Percentiles rank a stretch among this genome's conserved stretches.
phyloP scores from a whole-genome alignment of 2,113 vertebrate species.

The Ammospiza caudacuta region DNA sequence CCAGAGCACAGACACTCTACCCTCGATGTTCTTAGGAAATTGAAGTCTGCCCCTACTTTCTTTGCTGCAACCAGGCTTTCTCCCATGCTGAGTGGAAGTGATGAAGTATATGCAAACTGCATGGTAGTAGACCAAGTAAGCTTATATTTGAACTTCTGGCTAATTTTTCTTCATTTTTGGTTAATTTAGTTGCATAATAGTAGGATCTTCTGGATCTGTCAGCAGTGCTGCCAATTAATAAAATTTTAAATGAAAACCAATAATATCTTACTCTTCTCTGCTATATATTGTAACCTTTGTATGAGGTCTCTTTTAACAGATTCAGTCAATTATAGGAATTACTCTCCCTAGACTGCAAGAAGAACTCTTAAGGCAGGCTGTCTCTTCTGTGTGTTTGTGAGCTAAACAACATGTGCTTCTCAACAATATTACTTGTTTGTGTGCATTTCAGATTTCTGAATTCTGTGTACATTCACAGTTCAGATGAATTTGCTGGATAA shows the following conservation, averaged over 20 bases:
- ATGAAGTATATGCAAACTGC: slow-evolving; percentile 83
- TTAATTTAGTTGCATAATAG: not conserved
- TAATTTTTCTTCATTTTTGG: not conserved
- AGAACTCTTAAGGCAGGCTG: not conserved
- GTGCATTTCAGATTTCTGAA: not conserved
- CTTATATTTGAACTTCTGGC: not conserved
- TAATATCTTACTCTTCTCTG: not conserved
- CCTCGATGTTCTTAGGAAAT: slow-evolving; percentile 67
- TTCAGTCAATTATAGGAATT: not conserved
- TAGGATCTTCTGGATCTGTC: not conserved
- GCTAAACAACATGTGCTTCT: not conserved
- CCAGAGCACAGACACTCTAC: slow-evolving; percentile 74
- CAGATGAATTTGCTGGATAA: not conserved
- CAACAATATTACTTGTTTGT: not conserved
- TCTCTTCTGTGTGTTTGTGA: not conserved
- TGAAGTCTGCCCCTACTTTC: slow-evolving; percentile 64
- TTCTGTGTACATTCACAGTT: not conserved
- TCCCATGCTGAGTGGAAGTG: slow-evolving; percentile 72
- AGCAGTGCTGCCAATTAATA: not conserved
- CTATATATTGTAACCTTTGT: not conserved
- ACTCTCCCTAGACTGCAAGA: not conserved
- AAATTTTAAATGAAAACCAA: not conserved
- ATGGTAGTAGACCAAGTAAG: slow-evolving; percentile 87
- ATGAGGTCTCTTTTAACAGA: not conserved
- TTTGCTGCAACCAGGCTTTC: slow-evolving; percentile 66